Evolutionary conservation across 2,113 vertebrate genomes (phyloP).

Genomic region (Serilophus lunatus): DNA sequence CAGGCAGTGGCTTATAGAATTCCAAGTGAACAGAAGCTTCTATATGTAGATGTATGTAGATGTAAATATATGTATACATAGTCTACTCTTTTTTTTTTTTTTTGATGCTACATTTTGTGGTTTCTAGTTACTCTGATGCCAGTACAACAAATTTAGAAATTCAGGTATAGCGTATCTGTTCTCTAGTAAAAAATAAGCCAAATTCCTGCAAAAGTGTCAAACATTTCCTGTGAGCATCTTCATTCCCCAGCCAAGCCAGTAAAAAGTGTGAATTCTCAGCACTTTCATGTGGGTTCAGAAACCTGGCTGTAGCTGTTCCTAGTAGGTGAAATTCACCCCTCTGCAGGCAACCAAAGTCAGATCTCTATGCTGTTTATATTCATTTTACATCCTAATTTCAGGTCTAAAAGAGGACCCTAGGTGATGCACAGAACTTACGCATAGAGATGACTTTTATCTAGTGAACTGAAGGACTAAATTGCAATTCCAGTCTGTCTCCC

Average conservation of each 20-base stretch:
- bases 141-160: constrained; percentile 17
- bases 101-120: constrained; percentile 24
- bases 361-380: neutral
- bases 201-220: constrained; percentile 47
- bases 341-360: constrained; percentile 32
- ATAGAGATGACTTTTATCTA: neutral
- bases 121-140: constrained; percentile 62
- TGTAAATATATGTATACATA: constrained; percentile 60
- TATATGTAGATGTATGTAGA: constrained; percentile 66
- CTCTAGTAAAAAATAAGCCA: constrained; percentile 37
- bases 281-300: neutral
- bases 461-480: constrained; percentile 2
- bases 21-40: constrained; percentile 53
- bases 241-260: constrained; percentile 25
- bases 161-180: neutral
- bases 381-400: neutral
- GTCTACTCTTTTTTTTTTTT: neutral
- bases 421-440: neutral
- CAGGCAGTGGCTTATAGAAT: constrained; percentile 66
- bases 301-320: constrained; percentile 47
- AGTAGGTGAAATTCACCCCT: constrained; percentile 62
- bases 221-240: constrained; percentile 26
- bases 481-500: neutral
- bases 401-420: constrained; percentile 10
- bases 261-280: neutral